These are phyloP conservation scores for Castor canadensis DNA, from an alignment of 2,113 vertebrate species.

Conservation along the genomic window DNA sequence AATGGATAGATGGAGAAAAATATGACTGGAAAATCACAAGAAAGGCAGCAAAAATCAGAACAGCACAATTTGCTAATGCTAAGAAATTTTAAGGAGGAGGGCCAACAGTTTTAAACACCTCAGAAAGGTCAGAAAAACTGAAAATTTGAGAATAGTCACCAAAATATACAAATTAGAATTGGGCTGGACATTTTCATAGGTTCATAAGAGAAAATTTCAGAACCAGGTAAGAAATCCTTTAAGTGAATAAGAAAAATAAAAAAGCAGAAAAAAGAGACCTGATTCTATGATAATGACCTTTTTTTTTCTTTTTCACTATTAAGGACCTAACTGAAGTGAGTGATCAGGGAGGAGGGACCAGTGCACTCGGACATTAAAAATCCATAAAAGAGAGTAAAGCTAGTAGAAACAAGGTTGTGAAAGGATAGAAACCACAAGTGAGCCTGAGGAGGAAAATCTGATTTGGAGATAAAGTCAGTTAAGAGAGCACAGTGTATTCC, in stretches of 20 bases:
- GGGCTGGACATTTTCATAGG: background rate
- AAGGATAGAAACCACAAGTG: background rate
- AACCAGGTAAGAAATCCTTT: background rate
- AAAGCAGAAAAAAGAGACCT: background rate
- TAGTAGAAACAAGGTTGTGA: background rate
- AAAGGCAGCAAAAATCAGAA: background rate
- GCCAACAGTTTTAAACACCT: background rate
- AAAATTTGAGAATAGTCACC: background rate
- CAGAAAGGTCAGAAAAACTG: background rate
- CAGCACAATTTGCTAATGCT: background rate
- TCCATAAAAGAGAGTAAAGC: background rate
- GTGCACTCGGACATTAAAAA: background rate
- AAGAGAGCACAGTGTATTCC: background rate
- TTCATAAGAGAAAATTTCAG: background rate
- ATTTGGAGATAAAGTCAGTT: background rate
- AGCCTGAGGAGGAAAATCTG: background rate
- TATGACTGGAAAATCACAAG: background rate
- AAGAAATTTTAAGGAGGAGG: background rate
- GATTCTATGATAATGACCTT: background rate
- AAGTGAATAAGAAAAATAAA: background rate
- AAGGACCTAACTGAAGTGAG: no score
- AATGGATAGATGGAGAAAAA: background rate
- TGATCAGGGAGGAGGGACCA: background rate
- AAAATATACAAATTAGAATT: background rate
- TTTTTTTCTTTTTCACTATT: background rate